Base-by-base conservation (phyloP, 2,888 invertebrate species). In the Acanthococcus lagerstroemiae region DNA sequence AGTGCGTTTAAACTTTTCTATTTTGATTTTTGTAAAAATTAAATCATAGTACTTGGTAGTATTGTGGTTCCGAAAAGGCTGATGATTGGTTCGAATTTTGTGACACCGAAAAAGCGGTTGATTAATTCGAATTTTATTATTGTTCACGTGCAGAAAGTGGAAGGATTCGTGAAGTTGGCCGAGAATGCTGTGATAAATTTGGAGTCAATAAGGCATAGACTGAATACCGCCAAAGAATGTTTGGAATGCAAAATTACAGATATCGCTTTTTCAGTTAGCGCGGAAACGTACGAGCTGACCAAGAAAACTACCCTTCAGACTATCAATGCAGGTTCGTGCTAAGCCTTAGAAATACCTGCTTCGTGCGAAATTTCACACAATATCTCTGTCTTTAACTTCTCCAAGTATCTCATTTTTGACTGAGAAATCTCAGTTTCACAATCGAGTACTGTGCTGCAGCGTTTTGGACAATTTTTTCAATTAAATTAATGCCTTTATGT, bases 121-220 rank as follows among this genome's bases (percentile, higher is more conserved):
- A 26, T 22, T 25, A 55, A 22, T 22, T 24, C 4, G n/a, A 22
- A 9, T 46, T 21, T 52, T 56, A 60, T 50, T 17, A 52, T 67
- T 69, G 48, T 22, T 27, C 68, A 65, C 54, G 69, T 70, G 12
- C 74, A 87, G 87, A 81, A 81, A 74, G 81, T 85, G 65, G 87
- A 88, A 73, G 83, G 83, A 72, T 87, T 85, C 73, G 78, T 80
- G 70, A 80, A 79, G 68, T 83, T 84, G 71, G 82, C 83, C 65
- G 78, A 80, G 60, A 77, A 80, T 48, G 81, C 82, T 0, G 74
- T 84, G 26, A 76, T 78, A 44, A 82, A 83, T 73, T 79, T 88
- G 75, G 82, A 84, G 68, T 80, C 82, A 71, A 77, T 86, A 55
- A 79, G 82, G 70, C 78, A 79, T 70, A 77, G 82, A 74, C 76